phyloP scores from a whole-genome alignment of 2,113 vertebrate species.

The Caranx melampygus region DNA sequence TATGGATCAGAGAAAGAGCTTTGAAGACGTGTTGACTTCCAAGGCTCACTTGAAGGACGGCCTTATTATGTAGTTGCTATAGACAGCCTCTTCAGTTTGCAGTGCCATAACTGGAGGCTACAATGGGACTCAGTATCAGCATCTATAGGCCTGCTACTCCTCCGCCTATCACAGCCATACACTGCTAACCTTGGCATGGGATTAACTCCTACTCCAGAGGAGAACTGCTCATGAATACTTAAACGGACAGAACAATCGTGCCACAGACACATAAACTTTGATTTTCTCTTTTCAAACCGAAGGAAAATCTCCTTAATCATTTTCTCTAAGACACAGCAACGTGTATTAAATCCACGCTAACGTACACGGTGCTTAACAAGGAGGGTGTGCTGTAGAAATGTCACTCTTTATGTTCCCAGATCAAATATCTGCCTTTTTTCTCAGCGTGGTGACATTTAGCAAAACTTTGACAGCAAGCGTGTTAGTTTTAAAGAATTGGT shows the following conservation, averaged over 20 bases:
- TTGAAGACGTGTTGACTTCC: conserved; percentile 9
- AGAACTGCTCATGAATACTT: conserved; percentile 37
- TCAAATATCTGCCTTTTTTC: background rate
- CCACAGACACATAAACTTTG: conserved; percentile 1
- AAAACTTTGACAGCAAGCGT: background rate
- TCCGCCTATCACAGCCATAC: conserved; percentile 21
- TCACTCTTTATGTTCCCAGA: background rate
- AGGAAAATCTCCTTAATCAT: background rate
- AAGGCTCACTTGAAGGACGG: conserved; percentile 38
- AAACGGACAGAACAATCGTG: conserved; percentile 18
- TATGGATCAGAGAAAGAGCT: conserved; percentile 28
- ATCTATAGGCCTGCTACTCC: conserved; percentile 5
- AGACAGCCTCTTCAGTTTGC: conserved; percentile 28
- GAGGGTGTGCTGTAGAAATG: background rate
- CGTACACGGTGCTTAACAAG: background rate
- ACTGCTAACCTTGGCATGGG: conserved; percentile 43
- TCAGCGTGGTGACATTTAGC: background rate
- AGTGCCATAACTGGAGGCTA: conserved; percentile 15
- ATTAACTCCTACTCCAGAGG: conserved; percentile 25
- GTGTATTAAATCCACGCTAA: background rate
- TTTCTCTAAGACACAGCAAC: background rate
- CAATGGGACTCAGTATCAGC: conserved; percentile 27
- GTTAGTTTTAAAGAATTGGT: background rate
- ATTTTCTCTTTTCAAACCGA: conserved; percentile 14
- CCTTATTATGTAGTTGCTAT: conserved; percentile 26